Percentiles rank a stretch among this genome's conserved stretches.
Conservation (phyloP, 2,113 vertebrate genomes). For the Acanthochromis polyacanthus region DNA sequence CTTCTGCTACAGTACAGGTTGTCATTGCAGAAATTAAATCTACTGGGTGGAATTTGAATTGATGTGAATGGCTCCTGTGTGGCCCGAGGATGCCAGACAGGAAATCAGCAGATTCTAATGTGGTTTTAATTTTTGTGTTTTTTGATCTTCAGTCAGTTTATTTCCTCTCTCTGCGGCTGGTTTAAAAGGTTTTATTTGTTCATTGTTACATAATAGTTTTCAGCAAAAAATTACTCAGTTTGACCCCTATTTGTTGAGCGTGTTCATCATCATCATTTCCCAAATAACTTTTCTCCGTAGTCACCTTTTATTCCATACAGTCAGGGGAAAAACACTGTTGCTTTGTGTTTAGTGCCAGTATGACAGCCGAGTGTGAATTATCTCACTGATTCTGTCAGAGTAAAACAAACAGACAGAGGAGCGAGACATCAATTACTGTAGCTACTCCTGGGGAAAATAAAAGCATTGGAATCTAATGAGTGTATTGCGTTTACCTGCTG, state of each 20-base stretch:
- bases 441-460: conserved; percentile 81
- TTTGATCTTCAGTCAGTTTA: background rate
- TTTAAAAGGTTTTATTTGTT: conserved; percentile 7
- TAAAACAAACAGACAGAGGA: conserved; percentile 77
- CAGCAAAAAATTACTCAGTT: background rate
- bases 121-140: conserved; percentile 28
- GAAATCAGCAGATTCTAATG: conserved; percentile 56
- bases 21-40: conserved; percentile 52
- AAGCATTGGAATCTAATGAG: conserved; percentile 78
- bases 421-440: conserved; percentile 77
- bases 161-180: background rate
- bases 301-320: conserved; percentile 46
- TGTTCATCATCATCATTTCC: conserved; percentile 10
- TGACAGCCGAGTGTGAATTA: conserved; percentile 70
- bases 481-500: conserved; percentile 80
- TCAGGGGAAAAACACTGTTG: conserved; percentile 43
- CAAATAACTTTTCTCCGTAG: conserved; percentile 39
- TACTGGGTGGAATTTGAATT: conserved; percentile 47
- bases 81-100: conserved; percentile 45
- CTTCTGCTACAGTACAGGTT: conserved; percentile 35
- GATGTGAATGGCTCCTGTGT: conserved; percentile 43
- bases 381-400: conserved; percentile 72
- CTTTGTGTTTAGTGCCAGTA: conserved; percentile 61
- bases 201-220: background rate
- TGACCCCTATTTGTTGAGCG: conserved; percentile 37